These are phyloP conservation scores for Gadopsis bispinosus DNA, from an alignment of 2,797 vertebrate genomes.

Conservation along the genomic window DNA sequence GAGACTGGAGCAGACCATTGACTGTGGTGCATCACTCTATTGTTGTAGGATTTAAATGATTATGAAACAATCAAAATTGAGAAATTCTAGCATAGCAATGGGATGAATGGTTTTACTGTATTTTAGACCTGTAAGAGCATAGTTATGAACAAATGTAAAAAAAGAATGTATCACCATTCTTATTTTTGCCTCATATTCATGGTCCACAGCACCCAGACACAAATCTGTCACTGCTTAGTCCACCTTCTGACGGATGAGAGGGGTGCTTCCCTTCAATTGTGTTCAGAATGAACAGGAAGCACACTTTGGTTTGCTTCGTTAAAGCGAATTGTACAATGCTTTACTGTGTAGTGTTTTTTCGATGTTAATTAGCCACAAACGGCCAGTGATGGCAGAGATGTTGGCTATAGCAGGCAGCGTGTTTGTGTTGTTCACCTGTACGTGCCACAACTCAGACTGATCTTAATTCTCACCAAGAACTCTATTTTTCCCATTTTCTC, in stretches of 20 bases:
- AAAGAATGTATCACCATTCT: background rate
- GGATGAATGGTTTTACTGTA: background rate
- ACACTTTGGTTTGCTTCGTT: conserved; percentile 7
- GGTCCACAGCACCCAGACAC: background rate
- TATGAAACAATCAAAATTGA: conserved; percentile 3
- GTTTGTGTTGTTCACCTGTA: background rate
- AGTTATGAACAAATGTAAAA: background rate
- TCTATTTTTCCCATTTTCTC: conserved; percentile 1
- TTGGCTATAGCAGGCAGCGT: conserved; percentile 7
- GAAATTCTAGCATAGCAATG: background rate
- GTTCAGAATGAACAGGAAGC: background rate
- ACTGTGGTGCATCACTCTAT: background rate
- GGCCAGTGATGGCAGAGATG: conserved; percentile 3
- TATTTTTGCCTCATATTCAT: background rate
- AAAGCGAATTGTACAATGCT: background rate
- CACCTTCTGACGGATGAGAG: background rate
- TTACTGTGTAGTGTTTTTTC: background rate
- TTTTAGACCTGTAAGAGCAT: background rate
- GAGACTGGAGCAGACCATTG: conserved; percentile 3
- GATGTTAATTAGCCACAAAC: conserved; percentile 6
- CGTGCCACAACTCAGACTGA: background rate
- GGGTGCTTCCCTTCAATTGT: background rate
- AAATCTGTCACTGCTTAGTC: background rate
- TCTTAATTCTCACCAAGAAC: conserved; percentile 7
- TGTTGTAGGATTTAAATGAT: background rate